Conservation (phyloP, 2,797 vertebrate genomes). For the Echiichthys vipera region DNA sequence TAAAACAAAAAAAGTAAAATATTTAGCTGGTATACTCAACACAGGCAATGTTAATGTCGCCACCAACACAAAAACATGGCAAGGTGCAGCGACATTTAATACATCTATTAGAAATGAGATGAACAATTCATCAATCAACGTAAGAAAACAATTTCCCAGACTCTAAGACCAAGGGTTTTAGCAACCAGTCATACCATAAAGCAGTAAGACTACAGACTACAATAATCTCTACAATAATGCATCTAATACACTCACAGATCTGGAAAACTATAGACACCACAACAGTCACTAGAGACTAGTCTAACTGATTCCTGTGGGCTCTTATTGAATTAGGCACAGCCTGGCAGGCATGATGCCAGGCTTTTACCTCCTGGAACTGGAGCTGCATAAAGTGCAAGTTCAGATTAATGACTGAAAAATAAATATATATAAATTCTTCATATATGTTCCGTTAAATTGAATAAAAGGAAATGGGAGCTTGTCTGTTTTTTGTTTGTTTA, state of each 20-base stretch:
- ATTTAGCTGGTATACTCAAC: slow-evolving; percentile 45
- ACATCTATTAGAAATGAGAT: slow-evolving; percentile 38
- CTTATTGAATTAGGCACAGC: slow-evolving; percentile 13
- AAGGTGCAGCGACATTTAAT: slow-evolving; percentile 31
- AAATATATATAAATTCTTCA: slow-evolving; percentile 1
- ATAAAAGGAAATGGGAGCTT: not conserved
- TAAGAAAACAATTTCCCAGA: not conserved
- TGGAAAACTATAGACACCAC: slow-evolving; percentile 2
- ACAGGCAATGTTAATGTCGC: slow-evolving; percentile 72
- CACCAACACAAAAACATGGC: slow-evolving; percentile 37
- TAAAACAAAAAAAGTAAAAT: slow-evolving; percentile 67
- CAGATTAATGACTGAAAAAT: not conserved
- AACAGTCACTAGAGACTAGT: slow-evolving; percentile 12
- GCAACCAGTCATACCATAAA: not conserved
- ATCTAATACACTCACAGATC: slow-evolving; percentile 14
- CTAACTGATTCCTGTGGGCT: slow-evolving; percentile 1
- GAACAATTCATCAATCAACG: slow-evolving; percentile 10
- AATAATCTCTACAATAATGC: not conserved
- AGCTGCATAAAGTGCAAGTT: not conserved
- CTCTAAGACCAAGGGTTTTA: not conserved
- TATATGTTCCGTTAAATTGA: not conserved
- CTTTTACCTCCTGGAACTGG: slow-evolving; percentile 1
- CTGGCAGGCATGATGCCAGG: slow-evolving; percentile 51
- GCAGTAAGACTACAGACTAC: not conserved
- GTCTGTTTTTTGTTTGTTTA: slow-evolving; percentile 1